Evolutionary conservation across 2,113 vertebrate species (phyloP).

Genomic region (Solea senegalensis): DNA sequence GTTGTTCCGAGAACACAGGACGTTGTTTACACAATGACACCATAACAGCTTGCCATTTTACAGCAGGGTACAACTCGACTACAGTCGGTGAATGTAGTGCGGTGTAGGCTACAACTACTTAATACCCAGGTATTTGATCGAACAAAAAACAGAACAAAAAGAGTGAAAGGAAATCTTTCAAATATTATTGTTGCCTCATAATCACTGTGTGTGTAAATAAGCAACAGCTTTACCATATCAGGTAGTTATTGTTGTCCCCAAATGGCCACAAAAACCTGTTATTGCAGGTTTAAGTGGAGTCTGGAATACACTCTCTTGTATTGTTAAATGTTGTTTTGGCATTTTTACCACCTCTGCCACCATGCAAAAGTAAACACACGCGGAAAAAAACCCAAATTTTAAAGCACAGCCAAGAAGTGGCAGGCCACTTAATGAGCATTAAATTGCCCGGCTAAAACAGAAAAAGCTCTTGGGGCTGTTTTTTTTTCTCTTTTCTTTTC

Average conservation of each 20-base stretch:
- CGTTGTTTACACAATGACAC: too few species aligned
- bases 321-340: neutral
- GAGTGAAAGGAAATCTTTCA: neutral
- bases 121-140: too few species aligned
- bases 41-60: too few species aligned
- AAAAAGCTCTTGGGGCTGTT: neutral
- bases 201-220: too few species aligned
- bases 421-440: slow-evolving; percentile 15
- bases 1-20: too few species aligned
- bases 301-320: neutral
- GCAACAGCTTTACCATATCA: too few species aligned
- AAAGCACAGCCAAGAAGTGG: neutral
- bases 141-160: neutral
- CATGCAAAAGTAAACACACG: neutral
- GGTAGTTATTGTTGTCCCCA: neutral
- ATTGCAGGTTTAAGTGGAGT: neutral
- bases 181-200: neutral
- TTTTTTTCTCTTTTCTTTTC: neutral
- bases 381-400: neutral
- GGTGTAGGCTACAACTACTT: too few species aligned
- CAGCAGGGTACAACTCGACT: too few species aligned
- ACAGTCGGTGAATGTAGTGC: too few species aligned
- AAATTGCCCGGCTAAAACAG: slow-evolving; percentile 10
- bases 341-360: neutral
- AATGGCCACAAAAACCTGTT: neutral